These are phyloP conservation scores for Dicyrtoma fusca DNA, from an alignment of 2,888 invertebrate genomes.

Conservation along the genomic window DNA sequence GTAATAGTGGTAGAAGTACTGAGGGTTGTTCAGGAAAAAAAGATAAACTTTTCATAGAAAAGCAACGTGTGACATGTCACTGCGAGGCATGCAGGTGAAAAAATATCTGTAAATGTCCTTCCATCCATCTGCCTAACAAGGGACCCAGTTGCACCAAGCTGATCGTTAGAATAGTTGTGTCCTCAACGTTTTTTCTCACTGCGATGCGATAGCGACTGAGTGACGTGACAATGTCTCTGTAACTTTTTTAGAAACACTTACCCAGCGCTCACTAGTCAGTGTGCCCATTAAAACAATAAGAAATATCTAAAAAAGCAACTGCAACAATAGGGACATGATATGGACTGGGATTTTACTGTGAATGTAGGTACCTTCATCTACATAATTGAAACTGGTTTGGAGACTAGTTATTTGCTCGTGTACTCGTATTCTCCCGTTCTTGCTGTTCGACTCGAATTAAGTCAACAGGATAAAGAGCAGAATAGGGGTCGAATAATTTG, in stretches of 20 bases:
- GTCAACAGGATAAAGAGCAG: background rate
- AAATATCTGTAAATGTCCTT: slow-evolving; percentile 21
- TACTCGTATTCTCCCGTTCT: background rate
- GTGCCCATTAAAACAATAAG: no score
- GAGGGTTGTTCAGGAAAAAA: no score
- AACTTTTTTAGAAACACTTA: no score
- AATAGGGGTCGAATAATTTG: slow-evolving; percentile 1
- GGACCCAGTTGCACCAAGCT: no score
- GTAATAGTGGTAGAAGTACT: background rate
- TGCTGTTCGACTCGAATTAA: background rate
- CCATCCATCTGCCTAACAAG: slow-evolving; percentile 20
- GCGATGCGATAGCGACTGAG: no score
- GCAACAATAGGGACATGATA: background rate
- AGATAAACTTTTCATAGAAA: background rate
- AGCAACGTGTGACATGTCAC: background rate
- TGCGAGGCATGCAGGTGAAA: slow-evolving; percentile 25
- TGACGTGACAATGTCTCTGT: no score
- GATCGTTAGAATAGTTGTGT: background rate
- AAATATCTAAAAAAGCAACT: background rate
- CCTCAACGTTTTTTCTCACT: no score
- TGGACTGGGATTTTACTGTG: background rate
- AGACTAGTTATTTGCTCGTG: background rate
- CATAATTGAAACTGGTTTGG: slow-evolving; percentile 1
- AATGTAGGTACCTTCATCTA: no score
- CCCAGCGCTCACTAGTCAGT: no score